Conservation (phyloP, 2,113 vertebrate species). For the Hipposideros armiger region DNA sequence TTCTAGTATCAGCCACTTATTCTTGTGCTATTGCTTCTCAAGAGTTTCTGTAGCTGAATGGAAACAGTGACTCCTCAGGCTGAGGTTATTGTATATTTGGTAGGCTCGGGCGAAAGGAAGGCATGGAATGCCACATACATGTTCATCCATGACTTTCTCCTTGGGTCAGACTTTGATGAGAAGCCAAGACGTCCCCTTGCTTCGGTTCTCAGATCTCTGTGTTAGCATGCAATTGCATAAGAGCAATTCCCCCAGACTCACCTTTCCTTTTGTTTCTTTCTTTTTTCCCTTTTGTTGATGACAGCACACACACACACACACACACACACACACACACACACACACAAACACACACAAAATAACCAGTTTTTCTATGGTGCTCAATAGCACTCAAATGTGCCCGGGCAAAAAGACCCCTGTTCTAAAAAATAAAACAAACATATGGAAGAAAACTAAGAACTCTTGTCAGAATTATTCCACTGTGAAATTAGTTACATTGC, state of each 20-base stretch:
- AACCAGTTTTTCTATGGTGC: slow-evolving; percentile 28
- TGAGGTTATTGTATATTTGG: background rate
- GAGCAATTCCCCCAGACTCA: background rate
- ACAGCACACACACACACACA: slow-evolving; percentile 12
- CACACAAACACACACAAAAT: slow-evolving; percentile 42
- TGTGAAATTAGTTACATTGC: slow-evolving; percentile 84
- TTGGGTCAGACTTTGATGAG: background rate
- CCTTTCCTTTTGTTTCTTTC: background rate
- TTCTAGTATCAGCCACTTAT: background rate
- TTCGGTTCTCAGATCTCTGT: background rate
- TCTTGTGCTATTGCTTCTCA: background rate
- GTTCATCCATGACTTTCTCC: background rate
- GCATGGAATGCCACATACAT: background rate
- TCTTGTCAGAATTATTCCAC: slow-evolving; percentile 79
- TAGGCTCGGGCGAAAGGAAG: background rate
- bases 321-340: background rate
- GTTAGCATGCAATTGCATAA: background rate
- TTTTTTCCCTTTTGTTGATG: background rate
- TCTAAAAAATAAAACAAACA: slow-evolving; percentile 73
- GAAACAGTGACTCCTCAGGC: background rate
- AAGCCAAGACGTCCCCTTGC: background rate
- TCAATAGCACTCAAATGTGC: slow-evolving; percentile 70
- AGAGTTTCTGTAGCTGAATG: background rate
- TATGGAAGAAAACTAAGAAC: slow-evolving; percentile 75
- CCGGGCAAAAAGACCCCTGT: slow-evolving; percentile 58